A percentile compares a stretch with the other conserved stretches of the same genome.
Evolutionary conservation across 2,888 invertebrate genomes (phyloP).

Genomic region (Phengaris arion): DNA sequence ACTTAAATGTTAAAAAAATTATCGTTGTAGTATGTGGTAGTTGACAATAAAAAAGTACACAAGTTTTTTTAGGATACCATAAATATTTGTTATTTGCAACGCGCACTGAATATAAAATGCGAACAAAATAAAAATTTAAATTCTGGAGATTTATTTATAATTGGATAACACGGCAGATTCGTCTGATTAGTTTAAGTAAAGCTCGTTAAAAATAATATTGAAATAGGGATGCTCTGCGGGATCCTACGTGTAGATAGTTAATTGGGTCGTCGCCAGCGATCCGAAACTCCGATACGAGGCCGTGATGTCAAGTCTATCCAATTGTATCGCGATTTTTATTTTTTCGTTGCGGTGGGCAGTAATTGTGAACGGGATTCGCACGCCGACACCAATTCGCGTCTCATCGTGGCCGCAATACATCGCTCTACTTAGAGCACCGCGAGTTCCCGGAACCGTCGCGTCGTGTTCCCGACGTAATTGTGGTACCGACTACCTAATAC

Average conservation of each 20-base stretch:
- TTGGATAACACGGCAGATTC: conserved; percentile 9
- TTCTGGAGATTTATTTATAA: conserved; percentile 20
- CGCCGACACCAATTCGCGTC: conserved; percentile 74
- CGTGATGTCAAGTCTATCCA: conserved; percentile 66
- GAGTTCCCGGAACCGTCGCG: conserved; percentile 68
- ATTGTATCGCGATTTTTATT: conserved; percentile 72
- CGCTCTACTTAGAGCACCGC: conserved; percentile 74
- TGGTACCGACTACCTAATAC: conserved; percentile 19
- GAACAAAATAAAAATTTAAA: neutral
- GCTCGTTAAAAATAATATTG: conserved; percentile 52
- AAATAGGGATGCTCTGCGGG: conserved; percentile 51
- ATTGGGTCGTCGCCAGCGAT: conserved; percentile 67
- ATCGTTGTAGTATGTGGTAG: too few relatives aligned
- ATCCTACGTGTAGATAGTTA: conserved; percentile 55
- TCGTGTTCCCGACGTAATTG: conserved; percentile 54
- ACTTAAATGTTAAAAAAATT: neutral
- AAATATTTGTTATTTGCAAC: neutral
- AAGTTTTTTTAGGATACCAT: neutral
- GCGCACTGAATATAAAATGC: neutral
- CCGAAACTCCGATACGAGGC: conserved; percentile 56
- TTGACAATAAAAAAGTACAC: too few relatives aligned
- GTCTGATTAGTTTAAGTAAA: conserved; percentile 41
- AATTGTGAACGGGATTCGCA: conserved; percentile 75
- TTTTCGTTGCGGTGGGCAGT: conserved; percentile 73
- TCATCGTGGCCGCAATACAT: conserved; percentile 75